Conservation (phyloP, 2,888 invertebrate species). For the Patella caerulea region DNA sequence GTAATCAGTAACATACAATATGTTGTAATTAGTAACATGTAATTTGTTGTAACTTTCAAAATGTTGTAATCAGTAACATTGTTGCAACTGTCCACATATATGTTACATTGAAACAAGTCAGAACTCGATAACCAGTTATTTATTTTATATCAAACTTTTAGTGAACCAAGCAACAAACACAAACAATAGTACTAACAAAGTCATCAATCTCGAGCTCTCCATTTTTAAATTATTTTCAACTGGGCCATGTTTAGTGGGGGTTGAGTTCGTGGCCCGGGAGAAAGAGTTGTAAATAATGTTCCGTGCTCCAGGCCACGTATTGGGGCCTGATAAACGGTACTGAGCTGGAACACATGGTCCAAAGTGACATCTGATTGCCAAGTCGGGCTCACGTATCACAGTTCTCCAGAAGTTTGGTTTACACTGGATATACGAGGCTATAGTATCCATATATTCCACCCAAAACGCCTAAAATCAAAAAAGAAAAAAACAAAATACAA, state of each 20-base stretch:
- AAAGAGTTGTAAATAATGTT: conserved; percentile 39
- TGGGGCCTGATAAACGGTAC: conserved; percentile 62
- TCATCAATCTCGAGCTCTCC: not conserved
- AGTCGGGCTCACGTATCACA: conserved; percentile 25
- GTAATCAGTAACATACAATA: too few species aligned
- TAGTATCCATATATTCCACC: not conserved
- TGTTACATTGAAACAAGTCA: too few species aligned
- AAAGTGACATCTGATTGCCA: conserved; percentile 62
- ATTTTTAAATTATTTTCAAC: not conserved
- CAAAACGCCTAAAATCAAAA: not conserved
- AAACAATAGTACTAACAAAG: not conserved
- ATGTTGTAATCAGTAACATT: too few species aligned
- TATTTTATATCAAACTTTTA: not conserved
- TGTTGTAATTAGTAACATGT: too few species aligned
- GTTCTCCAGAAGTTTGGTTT: conserved; percentile 3
- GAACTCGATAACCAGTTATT: too few species aligned
- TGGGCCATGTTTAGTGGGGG: not conserved
- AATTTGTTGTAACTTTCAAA: too few species aligned
- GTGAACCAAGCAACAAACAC: not conserved
- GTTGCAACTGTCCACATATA: too few species aligned
- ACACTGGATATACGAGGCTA: not conserved
- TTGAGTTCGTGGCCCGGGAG: conserved; percentile 19
- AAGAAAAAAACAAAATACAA: too few species aligned
- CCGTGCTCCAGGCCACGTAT: conserved; percentile 56
- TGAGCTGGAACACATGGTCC: conserved; percentile 68